Evolutionary conservation across 2,113 vertebrate genomes (phyloP).

Genomic region (Arothron firmamentum): DNA sequence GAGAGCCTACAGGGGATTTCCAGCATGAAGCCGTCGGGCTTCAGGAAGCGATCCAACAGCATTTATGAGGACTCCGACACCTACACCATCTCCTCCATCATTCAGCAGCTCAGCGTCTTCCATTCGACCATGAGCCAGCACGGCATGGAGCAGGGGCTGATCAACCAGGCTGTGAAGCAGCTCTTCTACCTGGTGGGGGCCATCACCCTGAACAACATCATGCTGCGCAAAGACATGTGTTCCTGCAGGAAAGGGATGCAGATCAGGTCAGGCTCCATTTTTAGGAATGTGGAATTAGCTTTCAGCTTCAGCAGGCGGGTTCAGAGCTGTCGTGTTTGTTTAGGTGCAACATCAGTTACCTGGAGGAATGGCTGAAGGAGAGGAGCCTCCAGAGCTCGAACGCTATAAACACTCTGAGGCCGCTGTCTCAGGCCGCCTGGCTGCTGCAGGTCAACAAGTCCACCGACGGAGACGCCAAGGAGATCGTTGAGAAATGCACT

Average conservation of each 20-base stretch:
- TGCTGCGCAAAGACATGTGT: constrained; percentile 98
- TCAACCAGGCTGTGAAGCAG: constrained; percentile 85
- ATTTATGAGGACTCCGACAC: constrained; percentile 79
- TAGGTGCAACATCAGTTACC: constrained; percentile 96
- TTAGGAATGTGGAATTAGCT: neutral
- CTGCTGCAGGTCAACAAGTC: constrained; percentile 95
- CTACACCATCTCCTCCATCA: constrained; percentile 86
- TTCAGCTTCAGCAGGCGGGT: neutral
- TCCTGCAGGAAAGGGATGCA: constrained; percentile 99
- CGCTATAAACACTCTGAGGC: constrained; percentile 86
- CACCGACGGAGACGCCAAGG: constrained; percentile 88
- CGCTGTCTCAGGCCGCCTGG: constrained; percentile 91
- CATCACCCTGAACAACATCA: constrained; percentile 86
- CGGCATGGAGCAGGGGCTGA: constrained; percentile 83
- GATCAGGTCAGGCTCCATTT: constrained; percentile 81
- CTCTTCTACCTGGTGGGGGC: constrained; percentile 88
- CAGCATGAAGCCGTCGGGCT: constrained; percentile 91
- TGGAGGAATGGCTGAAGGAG: constrained; percentile 97
- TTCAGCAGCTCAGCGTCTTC: constrained; percentile 88
- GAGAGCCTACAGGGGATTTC: constrained; percentile 97
- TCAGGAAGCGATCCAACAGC: constrained; percentile 92
- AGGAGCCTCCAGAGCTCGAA: constrained; percentile 83
- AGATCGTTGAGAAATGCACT: constrained; percentile 83
- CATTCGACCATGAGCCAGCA: constrained; percentile 88
- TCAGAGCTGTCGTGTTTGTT: neutral